Evolutionary conservation across 2,113 vertebrate species (phyloP), one percentile per base, ranked within the genome.

Genomic region (Beaufortia kweichowensis): DNA sequence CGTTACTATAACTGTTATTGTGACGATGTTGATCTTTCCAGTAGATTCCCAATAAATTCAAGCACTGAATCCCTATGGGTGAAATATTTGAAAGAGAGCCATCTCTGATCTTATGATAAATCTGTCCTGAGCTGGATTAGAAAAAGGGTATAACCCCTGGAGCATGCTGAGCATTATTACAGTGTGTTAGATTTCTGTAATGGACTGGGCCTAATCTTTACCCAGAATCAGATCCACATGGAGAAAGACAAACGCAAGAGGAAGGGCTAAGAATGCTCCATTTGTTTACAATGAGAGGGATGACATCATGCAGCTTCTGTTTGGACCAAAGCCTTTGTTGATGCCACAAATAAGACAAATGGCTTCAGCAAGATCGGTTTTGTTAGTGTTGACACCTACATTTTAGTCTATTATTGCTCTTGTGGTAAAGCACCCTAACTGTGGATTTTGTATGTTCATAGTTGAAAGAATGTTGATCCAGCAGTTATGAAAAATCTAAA

Each of bases 231-330:
- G 75, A 78, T 35, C 81, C 74, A 67, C 78, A 19, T 43, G 59
- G 21, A 73, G 57, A 74, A 84, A 81, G 71, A 80, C 77, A 28
- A 35, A 46, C 15, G 79, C 80, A 77, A 56, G 74, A 81, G 74
- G 76, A 83, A 79, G 77, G 84, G 81, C 83, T 76, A 72, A 80
- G 23, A 83, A 77, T 80, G 55, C 75, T 64, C 28, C 84, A 78
- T 88, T 89, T 87, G 79, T 82, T 84, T 82, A 78, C 35, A 59
- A 17, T 17, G 23, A 72, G 24, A 9, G 24, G 23, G n/a, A 61
- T 53, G 24, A 26, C 43, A 48, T 77, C 75, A 68, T 23, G 8
- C 24, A 17, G 15, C 19, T 61, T 29, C 39, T 14, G 29, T 74
- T 24, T 23, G 61, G 60, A 21, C 14, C 28, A 50, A 3, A 59